These are phyloP conservation scores for Streptopelia turtur DNA, from an alignment of 2,797 vertebrate species.

Conservation along the genomic window DNA sequence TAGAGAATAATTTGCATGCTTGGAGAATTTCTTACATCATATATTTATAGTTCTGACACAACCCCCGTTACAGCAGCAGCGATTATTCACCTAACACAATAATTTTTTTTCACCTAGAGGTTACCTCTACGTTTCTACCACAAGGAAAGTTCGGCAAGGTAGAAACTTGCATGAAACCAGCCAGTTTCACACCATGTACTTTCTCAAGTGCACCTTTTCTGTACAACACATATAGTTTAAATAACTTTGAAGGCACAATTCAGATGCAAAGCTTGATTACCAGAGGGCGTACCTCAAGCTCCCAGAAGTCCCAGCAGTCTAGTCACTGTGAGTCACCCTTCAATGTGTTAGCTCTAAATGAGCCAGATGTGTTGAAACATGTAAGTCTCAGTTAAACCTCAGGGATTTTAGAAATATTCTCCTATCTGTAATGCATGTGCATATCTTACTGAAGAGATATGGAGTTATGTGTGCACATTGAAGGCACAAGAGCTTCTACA, in stretches of 20 bases:
- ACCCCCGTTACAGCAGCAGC: background rate
- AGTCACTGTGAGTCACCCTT: constrained; percentile 53
- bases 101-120: background rate
- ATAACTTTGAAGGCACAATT: constrained; percentile 42
- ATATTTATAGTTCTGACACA: background rate
- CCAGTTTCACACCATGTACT: background rate
- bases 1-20: background rate
- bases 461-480: background rate
- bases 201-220: background rate
- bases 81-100: background rate
- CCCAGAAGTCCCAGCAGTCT: background rate
- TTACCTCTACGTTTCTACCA: background rate
- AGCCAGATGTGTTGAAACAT: constrained; percentile 52
- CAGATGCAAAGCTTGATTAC: constrained; percentile 59
- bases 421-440: background rate
- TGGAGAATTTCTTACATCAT: background rate
- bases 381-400: constrained; percentile 43
- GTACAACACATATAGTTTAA: background rate
- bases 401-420: background rate
- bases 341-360: constrained; percentile 32
- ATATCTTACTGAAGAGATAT: background rate
- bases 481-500: background rate
- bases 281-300: constrained; percentile 7
- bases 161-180: background rate
- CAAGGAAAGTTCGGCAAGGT: background rate